phyloP scores from a whole-genome alignment of 2,113 vertebrate species.

The Myrmecobius fasciatus region DNA sequence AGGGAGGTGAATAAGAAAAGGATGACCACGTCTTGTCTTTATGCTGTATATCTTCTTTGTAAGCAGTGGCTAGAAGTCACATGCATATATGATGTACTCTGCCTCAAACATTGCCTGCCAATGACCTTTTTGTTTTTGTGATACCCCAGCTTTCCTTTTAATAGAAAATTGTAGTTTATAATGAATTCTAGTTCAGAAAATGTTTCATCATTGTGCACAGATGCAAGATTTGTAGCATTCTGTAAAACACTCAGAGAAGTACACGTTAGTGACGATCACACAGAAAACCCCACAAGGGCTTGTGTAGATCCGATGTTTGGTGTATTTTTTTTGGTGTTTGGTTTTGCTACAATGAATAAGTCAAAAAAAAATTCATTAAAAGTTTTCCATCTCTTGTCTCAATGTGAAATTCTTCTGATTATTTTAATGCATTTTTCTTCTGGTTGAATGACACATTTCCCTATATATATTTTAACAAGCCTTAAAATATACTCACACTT shows the following conservation, averaged over 20 bases:
- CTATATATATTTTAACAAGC: background rate
- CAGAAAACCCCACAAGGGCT: constrained; percentile 92
- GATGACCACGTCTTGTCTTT: constrained; percentile 64
- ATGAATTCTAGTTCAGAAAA: constrained; percentile 59
- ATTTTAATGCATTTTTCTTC: background rate
- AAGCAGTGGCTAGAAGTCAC: constrained; percentile 64
- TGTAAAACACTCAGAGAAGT: constrained; percentile 75
- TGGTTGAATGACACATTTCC: constrained; percentile 57
- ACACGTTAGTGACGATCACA: constrained; percentile 91
- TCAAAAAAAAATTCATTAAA: constrained; percentile 67
- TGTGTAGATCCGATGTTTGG: constrained; percentile 92
- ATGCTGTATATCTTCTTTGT: constrained; percentile 63
- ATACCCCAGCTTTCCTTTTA: constrained; percentile 72
- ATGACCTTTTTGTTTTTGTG: constrained; percentile 74
- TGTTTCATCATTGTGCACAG: constrained; percentile 65
- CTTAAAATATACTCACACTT: constrained; percentile 16
- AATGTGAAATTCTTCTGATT: constrained; percentile 52
- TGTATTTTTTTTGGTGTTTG: constrained; percentile 82
- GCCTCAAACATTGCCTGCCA: constrained; percentile 70
- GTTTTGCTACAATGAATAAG: constrained; percentile 80
- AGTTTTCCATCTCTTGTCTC: constrained; percentile 59
- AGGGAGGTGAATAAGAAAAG: constrained; percentile 70
- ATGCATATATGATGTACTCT: constrained; percentile 58
- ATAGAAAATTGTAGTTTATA: constrained; percentile 70
- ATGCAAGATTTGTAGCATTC: constrained; percentile 73